Base-by-base conservation (phyloP, 1,140 invertebrate genomes). In the Drosophila sulfurigaster region DNA sequence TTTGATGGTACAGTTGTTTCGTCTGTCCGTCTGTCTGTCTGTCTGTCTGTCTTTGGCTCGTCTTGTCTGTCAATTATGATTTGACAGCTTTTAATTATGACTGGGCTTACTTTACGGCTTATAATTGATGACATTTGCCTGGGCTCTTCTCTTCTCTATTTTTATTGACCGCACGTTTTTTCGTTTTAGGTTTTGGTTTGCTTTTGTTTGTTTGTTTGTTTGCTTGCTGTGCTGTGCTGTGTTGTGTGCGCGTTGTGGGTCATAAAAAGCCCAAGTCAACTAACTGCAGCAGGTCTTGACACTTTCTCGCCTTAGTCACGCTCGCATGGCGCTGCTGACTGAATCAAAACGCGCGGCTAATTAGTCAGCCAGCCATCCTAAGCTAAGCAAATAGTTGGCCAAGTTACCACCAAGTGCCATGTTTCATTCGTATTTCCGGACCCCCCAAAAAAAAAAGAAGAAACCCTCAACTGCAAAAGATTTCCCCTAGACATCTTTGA, bases 51-150 rank as follows among this genome's bases (percentile, higher is more conserved):
- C 85, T 54, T 3, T 13, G 46, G 25, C 43, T 13, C 28, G 20
- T 46, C 41, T 59, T 48, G 75, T 56, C 69, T 56, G 67, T 73
- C 85, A 83, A 81, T 88, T 89, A 89, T 89, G 65, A 79, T 76
- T 81, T 81, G 85, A 89, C 85, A 79, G 85, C 78, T 76, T 88
- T 89, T 89, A 89, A 88, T 88, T 89, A 81, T 67, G 68, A 51
- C 65, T 67, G 68, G 30, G 68, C 45, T 71, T 35, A 75, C 63
- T 68, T 79, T 71, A 64, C 79, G 48, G 63, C 60, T 45, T 62
- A 82, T 87, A 88, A 88, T 87, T 87, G 76, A 87, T 82, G 82
- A 83, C 80, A 88, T 79, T 78, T 80, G 45, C 59, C 52, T 64
- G 62, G 20, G 16, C 16, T 35, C 6, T 54, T 20, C 16, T 54